Evolutionary conservation across 2,797 vertebrate genomes (phyloP).

Genomic region (Pangasius sanitwongsei): DNA sequence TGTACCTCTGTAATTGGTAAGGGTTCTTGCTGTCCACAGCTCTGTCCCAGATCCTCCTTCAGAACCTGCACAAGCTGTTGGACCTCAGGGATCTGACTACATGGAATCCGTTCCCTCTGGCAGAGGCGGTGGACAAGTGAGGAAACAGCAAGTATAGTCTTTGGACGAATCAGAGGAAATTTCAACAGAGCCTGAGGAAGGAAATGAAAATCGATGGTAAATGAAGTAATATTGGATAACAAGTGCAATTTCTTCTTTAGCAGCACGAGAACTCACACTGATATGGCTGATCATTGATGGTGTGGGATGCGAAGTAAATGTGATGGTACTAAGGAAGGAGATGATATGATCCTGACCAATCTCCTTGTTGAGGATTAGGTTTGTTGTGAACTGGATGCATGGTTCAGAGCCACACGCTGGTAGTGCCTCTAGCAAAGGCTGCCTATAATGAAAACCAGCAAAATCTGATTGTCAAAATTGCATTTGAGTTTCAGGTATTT

Average conservation of each 20-base stretch:
- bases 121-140: slow-evolving; percentile 81
- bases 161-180: slow-evolving; percentile 65
- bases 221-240: background rate
- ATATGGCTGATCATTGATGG: slow-evolving; percentile 74
- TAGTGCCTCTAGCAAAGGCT: slow-evolving; percentile 80
- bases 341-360: slow-evolving; percentile 74
- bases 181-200: slow-evolving; percentile 74
- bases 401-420: slow-evolving; percentile 82
- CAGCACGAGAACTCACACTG: slow-evolving; percentile 72
- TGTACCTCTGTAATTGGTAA: slow-evolving; percentile 47
- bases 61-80: slow-evolving; percentile 73
- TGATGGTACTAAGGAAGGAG: slow-evolving; percentile 76
- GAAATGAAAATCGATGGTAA: background rate
- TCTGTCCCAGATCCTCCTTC: slow-evolving; percentile 66
- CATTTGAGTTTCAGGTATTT: background rate
- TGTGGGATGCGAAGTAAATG: slow-evolving; percentile 79
- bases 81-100: slow-evolving; percentile 72
- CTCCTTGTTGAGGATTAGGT: slow-evolving; percentile 74
- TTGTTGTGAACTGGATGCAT: slow-evolving; percentile 78
- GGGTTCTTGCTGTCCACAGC: slow-evolving; percentile 63
- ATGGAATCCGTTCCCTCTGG: slow-evolving; percentile 64
- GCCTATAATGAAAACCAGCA: slow-evolving; percentile 70
- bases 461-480: background rate
- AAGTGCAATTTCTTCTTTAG: background rate
- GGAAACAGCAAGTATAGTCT: slow-evolving; percentile 76